Base-by-base conservation (phyloP, 1,140 invertebrate genomes). In the Dermatophagoides farinae region DNA sequence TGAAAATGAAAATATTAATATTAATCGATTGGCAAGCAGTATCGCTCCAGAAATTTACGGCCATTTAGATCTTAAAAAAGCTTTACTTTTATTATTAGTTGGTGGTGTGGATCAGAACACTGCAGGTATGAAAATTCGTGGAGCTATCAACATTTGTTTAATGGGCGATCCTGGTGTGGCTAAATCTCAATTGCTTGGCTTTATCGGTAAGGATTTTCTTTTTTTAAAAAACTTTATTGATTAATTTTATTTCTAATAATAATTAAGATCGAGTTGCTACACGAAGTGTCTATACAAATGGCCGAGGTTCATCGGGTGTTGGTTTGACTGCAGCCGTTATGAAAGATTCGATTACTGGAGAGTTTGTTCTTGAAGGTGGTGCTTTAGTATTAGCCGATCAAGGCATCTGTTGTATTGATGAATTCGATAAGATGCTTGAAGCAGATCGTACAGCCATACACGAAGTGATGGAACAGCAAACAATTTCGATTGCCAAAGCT, bases 101-200 rank as follows among this genome's bases (percentile, higher is more conserved):
- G 96, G 96, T 14, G 92, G 92, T 46, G 89, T 96, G 0, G 91
- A 97, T 69, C 85, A 83, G 68, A 84, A 80, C 62, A 85, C 84
- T 6, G 73, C 74, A 60, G 81, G 81, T 61, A 80, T 83, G 77
- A 80, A 80, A 66, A 82, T 83, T 62, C 71, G 80, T 71, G 88
- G 88, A 69, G 81, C 88, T 68, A 93, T 99, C 54, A 99, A 99
- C 73, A 89, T 99, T 62, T 96, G 93, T 70, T 72, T 99, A 64
- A 98, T 99, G 93, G 96, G 96, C 46, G 96, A 99, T 79, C 96
- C 96, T 62, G 95, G 96, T 68, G 95, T 99, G 31, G 96, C 96
- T 10, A 99, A 99, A 74, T 96, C 90, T 0, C 96, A 99, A 73
- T 74, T 99, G 50, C 75, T 99, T 9, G 83, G 83, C 51, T 98